Conservation (phyloP, 1,140 invertebrate genomes). For the Zophobas atratus region DNA sequence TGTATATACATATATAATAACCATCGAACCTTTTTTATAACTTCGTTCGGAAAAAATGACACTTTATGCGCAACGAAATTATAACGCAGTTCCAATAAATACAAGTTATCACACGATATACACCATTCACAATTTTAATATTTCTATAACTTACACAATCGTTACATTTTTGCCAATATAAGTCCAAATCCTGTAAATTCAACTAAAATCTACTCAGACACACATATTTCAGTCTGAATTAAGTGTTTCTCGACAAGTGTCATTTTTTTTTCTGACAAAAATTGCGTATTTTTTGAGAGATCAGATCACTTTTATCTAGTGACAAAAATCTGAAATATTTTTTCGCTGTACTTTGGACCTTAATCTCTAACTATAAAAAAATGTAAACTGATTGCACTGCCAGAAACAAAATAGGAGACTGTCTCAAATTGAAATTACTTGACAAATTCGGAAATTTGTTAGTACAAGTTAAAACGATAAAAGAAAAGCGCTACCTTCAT, state of each 20-base stretch:
- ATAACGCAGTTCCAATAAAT: too few relatives aligned
- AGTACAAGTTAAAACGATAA: slow-evolving; percentile 27
- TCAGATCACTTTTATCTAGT: neutral
- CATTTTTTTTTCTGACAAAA: neutral
- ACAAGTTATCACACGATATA: too few relatives aligned
- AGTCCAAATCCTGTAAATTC: too few relatives aligned
- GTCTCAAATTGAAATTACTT: neutral
- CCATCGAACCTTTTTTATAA: too few relatives aligned
- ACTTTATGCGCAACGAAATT: too few relatives aligned
- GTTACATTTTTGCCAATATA: too few relatives aligned
- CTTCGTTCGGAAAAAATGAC: too few relatives aligned
- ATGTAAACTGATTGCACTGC: slow-evolving; percentile 2
- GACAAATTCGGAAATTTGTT: neutral
- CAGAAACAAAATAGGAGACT: slow-evolving; percentile 3
- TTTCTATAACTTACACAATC: too few relatives aligned
- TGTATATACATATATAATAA: too few relatives aligned
- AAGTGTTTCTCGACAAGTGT: neutral
- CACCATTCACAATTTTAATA: too few relatives aligned
- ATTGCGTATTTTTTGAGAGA: neutral
- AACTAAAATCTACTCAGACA: neutral
- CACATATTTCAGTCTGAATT: neutral
- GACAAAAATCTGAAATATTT: slow-evolving; percentile 34
- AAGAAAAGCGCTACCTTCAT: slow-evolving; percentile 1
- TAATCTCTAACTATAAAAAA: neutral
- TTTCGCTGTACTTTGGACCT: slow-evolving; percentile 30